These are phyloP conservation scores for Hyperoplus immaculatus DNA, from an alignment of 2,797 vertebrate genomes.

Conservation along the genomic window DNA sequence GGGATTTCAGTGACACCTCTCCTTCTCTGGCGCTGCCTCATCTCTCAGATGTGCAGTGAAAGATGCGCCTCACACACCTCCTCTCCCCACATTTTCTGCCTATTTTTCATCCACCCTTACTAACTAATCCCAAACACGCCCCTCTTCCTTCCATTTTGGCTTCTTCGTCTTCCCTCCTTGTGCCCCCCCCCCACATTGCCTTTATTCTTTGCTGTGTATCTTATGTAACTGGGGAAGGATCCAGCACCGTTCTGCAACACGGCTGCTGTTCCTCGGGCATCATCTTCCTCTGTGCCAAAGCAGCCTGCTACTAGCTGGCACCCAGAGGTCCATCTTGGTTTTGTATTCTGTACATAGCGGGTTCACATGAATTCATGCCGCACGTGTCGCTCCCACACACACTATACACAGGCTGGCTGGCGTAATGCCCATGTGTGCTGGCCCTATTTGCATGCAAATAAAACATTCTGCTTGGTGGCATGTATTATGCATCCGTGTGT, in stretches of 20 bases:
- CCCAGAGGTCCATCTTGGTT: conserved; percentile 48
- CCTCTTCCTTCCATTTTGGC: conserved; percentile 70
- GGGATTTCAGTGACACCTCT: conserved; percentile 44
- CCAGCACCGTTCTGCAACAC: conserved; percentile 80
- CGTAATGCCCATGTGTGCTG: conserved; percentile 12
- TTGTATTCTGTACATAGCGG: conserved; percentile 34
- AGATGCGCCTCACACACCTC: conserved; percentile 38
- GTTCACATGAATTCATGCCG: conserved; percentile 29
- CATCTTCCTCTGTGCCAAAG: conserved; percentile 66
- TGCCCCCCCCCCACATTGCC: conserved; percentile 46
- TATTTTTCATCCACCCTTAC: conserved; percentile 31
- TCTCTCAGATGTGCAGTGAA: conserved; percentile 55
- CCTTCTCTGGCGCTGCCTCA: conserved; percentile 30
- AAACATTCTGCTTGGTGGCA: conserved; percentile 42
- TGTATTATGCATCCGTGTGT: conserved; percentile 46
- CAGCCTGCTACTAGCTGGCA: conserved; percentile 34
- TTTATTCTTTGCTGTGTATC: conserved; percentile 73
- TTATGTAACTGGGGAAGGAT: conserved; percentile 81
- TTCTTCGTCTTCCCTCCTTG: conserved; percentile 48
- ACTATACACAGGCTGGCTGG: conserved; percentile 20
- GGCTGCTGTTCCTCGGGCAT: conserved; percentile 69
- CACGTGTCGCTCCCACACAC: conserved; percentile 25
- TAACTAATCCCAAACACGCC: conserved; percentile 46
- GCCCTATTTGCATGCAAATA: conserved; percentile 54
- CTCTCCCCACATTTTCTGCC: conserved; percentile 29